Conservation (phyloP, 1,140 invertebrate genomes). For the Aradophagus sp. region DNA sequence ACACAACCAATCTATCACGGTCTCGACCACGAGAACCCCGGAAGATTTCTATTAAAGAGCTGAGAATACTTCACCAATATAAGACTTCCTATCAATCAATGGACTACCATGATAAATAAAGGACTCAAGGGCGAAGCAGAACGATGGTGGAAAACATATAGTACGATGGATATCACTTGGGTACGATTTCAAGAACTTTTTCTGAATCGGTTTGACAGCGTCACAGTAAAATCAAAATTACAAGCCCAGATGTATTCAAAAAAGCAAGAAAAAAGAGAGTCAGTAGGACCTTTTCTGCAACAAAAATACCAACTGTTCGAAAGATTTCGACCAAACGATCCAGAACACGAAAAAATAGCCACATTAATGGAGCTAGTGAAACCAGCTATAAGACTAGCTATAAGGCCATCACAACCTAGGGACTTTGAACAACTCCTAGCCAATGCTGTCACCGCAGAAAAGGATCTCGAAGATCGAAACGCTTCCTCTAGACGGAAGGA, state of each 20-base stretch:
- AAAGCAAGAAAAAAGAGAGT: slow-evolving; percentile 36
- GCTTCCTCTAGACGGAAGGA: neutral
- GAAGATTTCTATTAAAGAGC: neutral
- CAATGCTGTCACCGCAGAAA: neutral
- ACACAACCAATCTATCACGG: slow-evolving; percentile 5
- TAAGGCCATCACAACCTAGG: neutral
- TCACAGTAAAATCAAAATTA: slow-evolving; percentile 8
- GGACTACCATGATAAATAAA: neutral
- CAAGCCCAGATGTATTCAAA: slow-evolving; percentile 28
- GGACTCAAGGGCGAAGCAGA: slow-evolving; percentile 33
- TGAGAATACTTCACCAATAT: neutral
- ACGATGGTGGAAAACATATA: slow-evolving; percentile 43
- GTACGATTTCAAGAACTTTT: slow-evolving; percentile 26
- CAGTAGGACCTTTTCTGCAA: slow-evolving; percentile 27
- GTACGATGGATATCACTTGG: slow-evolving; percentile 27
- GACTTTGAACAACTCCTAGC: slow-evolving; percentile 23
- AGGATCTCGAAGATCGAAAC: neutral
- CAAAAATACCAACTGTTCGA: slow-evolving; percentile 33
- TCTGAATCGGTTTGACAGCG: slow-evolving; percentile 17
- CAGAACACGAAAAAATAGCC: slow-evolving; percentile 14
- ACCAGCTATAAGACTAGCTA: neutral
- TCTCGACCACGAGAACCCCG: neutral
- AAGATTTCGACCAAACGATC: slow-evolving; percentile 14
- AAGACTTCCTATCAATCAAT: neutral
- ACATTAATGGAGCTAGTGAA: slow-evolving; percentile 1